Evolutionary conservation across 2,888 invertebrate genomes (phyloP), one percentile per base, ranked within the genome.

Genomic region (Pseudococcus viburni): DNA sequence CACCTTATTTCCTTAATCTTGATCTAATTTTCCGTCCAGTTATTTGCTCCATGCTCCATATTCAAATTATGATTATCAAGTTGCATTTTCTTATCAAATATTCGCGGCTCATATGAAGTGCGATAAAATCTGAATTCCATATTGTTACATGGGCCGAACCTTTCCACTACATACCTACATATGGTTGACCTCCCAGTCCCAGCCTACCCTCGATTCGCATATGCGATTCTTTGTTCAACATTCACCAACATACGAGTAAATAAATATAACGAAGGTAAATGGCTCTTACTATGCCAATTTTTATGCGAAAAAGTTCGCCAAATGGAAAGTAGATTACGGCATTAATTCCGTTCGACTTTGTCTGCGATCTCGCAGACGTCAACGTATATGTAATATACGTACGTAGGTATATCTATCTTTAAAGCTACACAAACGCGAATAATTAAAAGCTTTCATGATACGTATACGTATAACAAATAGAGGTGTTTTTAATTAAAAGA

Each of bases 401-500:
- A 51, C 51, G 51, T 46, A 46, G 46, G 46, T 46, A 46, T 8
- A 12, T 46, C 46, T 46, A 46, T 7, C 46, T 8, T 46, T 46
- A 12, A 11, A 46, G 8, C 26, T 33, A 33, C 26, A 33, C 26
- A 33, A 51, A 51, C 15, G 51, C 15, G 51, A 51, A 51, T 51
- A 51, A 51, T 51, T 51, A 51, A 51, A 51, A 51, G 51, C 51
- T 17, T 51, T 17, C 51, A 51, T 17, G 51, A 51, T 51, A 51
- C 51, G 15, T 51, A 51, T 51, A 51, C 26, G 26, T 33, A 33
- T 51, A 51, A 51, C 51, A 51, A 51, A 51, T 51, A 33, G 26
- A 51, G 51, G 51, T 51, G 51, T 51, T 51, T 51, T 51, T 51
- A 51, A 51, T 51, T 51, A 51, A 51, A 51, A 51, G 51, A 51